Conservation (phyloP, 1,140 invertebrate genomes). For the Holcopasites calliopsidis region DNA sequence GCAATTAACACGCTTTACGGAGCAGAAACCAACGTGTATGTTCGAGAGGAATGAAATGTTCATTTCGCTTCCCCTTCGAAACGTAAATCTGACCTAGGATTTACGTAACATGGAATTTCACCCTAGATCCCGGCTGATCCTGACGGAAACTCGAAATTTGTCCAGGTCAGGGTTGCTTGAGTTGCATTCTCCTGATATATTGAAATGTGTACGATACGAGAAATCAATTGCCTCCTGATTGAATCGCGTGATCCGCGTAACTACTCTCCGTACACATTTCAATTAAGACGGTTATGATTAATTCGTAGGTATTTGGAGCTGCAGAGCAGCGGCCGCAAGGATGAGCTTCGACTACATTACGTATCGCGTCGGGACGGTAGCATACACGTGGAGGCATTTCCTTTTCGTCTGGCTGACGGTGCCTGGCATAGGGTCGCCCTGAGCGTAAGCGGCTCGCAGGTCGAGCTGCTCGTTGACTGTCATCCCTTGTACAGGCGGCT, state of each 20-base stretch:
- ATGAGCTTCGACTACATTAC: slow-evolving; percentile 90
- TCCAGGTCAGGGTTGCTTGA: neutral
- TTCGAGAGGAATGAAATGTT: slow-evolving; percentile 24
- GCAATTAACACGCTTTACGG: slow-evolving; percentile 40
- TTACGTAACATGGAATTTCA: neutral
- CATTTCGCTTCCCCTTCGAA: neutral
- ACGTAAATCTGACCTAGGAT: neutral
- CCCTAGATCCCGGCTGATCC: neutral
- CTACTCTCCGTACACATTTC: neutral
- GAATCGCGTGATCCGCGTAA: slow-evolving; percentile 17
- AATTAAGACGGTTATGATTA: slow-evolving; percentile 21
- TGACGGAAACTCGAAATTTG: neutral
- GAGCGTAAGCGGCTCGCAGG: slow-evolving; percentile 89
- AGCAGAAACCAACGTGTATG: slow-evolving; percentile 27
- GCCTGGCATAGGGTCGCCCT: slow-evolving; percentile 92
- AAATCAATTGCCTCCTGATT: neutral
- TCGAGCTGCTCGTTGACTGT: slow-evolving; percentile 92
- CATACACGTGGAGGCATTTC: slow-evolving; percentile 91
- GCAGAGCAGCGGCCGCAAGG: slow-evolving; percentile 92
- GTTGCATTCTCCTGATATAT: too few relatives aligned
- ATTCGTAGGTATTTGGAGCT: slow-evolving; percentile 90
- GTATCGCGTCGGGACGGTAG: slow-evolving; percentile 82
- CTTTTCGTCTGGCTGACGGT: slow-evolving; percentile 90
- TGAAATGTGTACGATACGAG: neutral
- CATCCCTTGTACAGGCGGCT: slow-evolving; percentile 89